Evolutionary conservation across 1,140 invertebrate genomes (phyloP).

Genomic region (Musca vetustissima): DNA sequence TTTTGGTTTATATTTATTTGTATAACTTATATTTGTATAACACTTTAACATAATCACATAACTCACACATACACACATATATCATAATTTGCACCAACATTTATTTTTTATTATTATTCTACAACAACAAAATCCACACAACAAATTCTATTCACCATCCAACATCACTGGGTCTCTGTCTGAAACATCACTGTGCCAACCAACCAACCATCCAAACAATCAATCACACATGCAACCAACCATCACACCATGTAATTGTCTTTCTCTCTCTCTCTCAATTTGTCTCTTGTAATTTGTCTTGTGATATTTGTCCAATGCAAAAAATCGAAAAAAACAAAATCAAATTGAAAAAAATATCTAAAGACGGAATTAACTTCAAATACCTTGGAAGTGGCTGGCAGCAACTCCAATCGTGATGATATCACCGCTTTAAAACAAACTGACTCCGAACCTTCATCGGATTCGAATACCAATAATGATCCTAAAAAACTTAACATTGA

Average conservation of each 20-base stretch:
- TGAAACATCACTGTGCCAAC: too few relatives aligned
- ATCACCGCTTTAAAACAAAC: constrained; percentile 15
- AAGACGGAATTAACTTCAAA: not conserved
- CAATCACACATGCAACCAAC: too few relatives aligned
- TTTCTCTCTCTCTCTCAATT: too few relatives aligned
- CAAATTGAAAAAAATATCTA: not conserved
- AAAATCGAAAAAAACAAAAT: not conserved
- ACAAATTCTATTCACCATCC: too few relatives aligned
- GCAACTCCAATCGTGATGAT: constrained; percentile 5
- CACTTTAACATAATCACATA: not conserved
- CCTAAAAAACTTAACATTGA: constrained; percentile 31
- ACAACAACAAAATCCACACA: too few relatives aligned
- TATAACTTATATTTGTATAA: too few relatives aligned
- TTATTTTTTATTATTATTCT: not conserved
- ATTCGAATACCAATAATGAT: not conserved
- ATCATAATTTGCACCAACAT: not conserved
- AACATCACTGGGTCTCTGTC: too few relatives aligned
- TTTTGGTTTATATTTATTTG: constrained; percentile 16
- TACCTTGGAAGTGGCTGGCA: not conserved
- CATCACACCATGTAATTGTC: too few relatives aligned
- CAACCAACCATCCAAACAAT: too few relatives aligned
- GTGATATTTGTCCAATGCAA: too few relatives aligned
- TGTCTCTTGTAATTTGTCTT: too few relatives aligned
- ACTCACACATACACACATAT: not conserved
- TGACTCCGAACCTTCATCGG: not conserved